Evolutionary conservation across 2,888 invertebrate genomes (phyloP), one percentile per base, ranked within the genome.

Genomic region (Pyrrhia umbra): DNA sequence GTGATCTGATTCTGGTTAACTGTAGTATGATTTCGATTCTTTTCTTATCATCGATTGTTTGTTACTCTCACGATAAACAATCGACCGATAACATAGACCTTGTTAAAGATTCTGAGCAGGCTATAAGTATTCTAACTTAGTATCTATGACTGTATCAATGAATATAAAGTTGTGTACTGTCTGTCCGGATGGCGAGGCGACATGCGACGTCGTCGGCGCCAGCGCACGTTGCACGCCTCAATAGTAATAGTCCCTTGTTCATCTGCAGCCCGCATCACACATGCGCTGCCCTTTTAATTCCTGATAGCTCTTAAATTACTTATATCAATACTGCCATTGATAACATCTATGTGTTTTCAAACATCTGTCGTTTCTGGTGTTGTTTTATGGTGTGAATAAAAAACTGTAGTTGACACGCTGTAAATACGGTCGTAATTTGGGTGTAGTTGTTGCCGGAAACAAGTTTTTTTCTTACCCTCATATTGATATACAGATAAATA

Each of bases 241-340:
- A 89, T 85, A 83, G 81, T 71, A 91, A 89, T 85, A 83, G 81
- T 71, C 83, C 51, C 83, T 80, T 83, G 88, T 91, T 91, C 86
- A 90, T 86, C 81, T 81, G 67, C 55, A 50, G 84, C 91, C 91
- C 92, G 91, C 89, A 91, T 90, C 91, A 90, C 91, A 89, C 88
- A 89, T 90, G 71, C 75, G 62, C 58, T 60, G 52, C 82, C 82
- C 82, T 83, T 84, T 88, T 90, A 88, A 90, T 90, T 88, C 76
- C 77, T 80, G 80, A 87, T 85, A 78, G 75, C 77, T 82, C 84
- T 88, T 85, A 84, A 83, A 87, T 86, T 78, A 83, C 83, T 68
- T 60, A 63, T 81, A 72, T 81, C 80, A 83, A 79, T 73, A 77
- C 68, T 59, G 47, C 64, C 57, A 59, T 75, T 63, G 70, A 76